Evolutionary conservation across 2,888 invertebrate species (phyloP).

Genomic region (Dorcus hopei): DNA sequence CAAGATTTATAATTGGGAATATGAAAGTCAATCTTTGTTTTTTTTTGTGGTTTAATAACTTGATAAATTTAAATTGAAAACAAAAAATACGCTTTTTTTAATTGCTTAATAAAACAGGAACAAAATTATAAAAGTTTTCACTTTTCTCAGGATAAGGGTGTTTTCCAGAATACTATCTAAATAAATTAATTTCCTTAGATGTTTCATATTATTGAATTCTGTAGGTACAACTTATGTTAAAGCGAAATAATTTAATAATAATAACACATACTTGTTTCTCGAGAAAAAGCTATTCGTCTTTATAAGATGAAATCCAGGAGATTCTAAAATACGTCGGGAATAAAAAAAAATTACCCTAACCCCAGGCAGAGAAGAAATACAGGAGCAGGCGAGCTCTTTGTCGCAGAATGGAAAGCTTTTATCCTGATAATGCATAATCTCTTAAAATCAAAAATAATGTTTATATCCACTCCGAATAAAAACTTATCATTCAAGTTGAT

Average conservation of each 20-base stretch:
- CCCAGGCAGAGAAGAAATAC: constrained; percentile 4
- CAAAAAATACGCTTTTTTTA: no score
- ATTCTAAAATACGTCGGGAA: constrained; percentile 12
- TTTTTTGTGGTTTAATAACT: no score
- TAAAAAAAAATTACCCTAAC: constrained; percentile 19
- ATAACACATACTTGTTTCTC: not conserved
- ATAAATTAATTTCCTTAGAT: no score
- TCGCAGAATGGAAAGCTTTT: constrained; percentile 24
- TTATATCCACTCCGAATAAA: constrained; percentile 41
- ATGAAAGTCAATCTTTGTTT: no score
- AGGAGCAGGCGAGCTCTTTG: constrained; percentile 12
- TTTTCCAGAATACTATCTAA: no score
- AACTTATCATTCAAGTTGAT: constrained; percentile 47
- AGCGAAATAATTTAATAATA: not conserved
- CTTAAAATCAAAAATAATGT: constrained; percentile 44
- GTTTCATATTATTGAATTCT: no score
- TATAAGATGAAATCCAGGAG: not conserved
- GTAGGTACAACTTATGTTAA: not conserved
- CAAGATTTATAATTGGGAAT: no score
- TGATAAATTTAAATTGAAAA: no score
- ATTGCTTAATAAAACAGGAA: no score
- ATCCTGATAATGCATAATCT: constrained; percentile 29
- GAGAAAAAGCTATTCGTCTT: not conserved
- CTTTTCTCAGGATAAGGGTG: no score
- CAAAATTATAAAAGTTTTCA: no score